Conservation (phyloP, 2,797 vertebrate genomes). For the Helarctos malayanus region DNA sequence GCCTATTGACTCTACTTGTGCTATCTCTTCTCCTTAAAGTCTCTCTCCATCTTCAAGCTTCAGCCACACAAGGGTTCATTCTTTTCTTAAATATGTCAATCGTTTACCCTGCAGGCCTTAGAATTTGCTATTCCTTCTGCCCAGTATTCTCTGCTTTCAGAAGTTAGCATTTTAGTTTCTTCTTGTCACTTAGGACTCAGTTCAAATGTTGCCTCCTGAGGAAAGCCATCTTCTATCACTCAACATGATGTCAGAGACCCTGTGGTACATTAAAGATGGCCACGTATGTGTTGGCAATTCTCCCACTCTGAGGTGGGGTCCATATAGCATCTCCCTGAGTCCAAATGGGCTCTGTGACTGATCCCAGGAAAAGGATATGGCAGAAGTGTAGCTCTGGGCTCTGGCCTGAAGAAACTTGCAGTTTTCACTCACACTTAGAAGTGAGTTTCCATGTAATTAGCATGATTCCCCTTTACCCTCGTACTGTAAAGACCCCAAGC, state of each 20-base stretch:
- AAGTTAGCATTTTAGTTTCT: constrained; percentile 10
- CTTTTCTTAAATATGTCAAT: background rate
- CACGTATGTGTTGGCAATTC: accelerated
- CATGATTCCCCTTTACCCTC: background rate
- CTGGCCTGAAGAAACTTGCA: background rate
- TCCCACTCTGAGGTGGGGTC: background rate
- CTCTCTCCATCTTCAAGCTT: background rate
- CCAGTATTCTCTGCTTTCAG: background rate
- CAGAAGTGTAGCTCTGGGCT: background rate
- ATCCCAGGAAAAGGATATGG: background rate
- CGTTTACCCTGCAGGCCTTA: background rate
- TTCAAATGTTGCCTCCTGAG: background rate
- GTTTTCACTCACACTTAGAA: constrained; percentile 26
- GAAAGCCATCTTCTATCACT: background rate
- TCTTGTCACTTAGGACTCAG: constrained; percentile 19
- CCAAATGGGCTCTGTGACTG: background rate
- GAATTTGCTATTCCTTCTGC: background rate
- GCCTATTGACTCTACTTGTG: background rate
- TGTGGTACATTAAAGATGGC: background rate
- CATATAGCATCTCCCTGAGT: background rate
- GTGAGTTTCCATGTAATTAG: background rate
- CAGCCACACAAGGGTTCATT: background rate
- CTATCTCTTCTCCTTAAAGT: background rate
- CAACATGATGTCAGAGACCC: background rate
- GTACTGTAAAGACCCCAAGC: background rate